phyloP scores from a whole-genome alignment of 2,113 vertebrate genomes.

The Panurus biarmicus region DNA sequence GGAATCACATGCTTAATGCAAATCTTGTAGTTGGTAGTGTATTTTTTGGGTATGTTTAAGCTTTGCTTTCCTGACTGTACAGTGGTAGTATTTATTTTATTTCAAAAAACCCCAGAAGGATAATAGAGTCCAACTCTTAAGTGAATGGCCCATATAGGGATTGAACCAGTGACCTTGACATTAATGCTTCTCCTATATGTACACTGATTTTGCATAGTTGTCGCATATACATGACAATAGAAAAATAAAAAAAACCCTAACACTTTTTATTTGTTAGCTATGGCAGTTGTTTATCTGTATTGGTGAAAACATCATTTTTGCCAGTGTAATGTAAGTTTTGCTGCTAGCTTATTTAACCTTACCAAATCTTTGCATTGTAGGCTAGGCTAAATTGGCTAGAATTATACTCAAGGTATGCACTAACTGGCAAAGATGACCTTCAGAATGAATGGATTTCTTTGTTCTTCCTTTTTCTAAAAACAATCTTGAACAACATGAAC shows the following conservation, averaged over 20 bases:
- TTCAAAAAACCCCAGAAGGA: not conserved
- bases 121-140: not conserved
- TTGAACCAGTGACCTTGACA: not conserved
- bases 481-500: not conserved
- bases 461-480: not conserved
- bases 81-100: not conserved
- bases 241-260: not conserved
- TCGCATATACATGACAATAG: not conserved
- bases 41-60: not conserved
- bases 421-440: not conserved
- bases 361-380: not conserved
- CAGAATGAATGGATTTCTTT: not conserved
- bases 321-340: not conserved
- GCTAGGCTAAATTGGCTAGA: not conserved
- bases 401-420: not conserved
- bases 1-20: not conserved
- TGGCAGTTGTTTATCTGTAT: not conserved
- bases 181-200: not conserved
- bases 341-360: not conserved
- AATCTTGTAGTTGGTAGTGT: not conserved
- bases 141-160: not conserved
- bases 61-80: not conserved
- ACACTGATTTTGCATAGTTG: not conserved
- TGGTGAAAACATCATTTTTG: not conserved
- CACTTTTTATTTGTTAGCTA: not conserved